A percentile compares a stretch with the other conserved stretches of the same genome.
These are phyloP conservation scores for Neosilurus hyrtlii DNA, from an alignment of 2,797 vertebrate species.

Conservation along the genomic window DNA sequence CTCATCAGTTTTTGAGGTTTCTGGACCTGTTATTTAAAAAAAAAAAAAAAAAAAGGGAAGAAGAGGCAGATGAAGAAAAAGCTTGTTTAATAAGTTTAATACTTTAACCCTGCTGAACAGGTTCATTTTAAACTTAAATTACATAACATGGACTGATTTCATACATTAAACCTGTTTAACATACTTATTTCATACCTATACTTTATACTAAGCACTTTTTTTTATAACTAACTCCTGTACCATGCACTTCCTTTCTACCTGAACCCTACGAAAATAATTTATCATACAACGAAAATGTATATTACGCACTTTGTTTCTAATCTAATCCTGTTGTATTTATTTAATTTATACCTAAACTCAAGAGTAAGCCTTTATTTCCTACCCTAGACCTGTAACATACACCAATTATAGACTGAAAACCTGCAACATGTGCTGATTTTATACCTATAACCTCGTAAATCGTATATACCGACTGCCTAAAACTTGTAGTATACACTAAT, in stretches of 20 bases:
- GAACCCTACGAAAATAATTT: neutral
- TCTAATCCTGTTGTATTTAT: neutral
- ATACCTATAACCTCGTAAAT: neutral
- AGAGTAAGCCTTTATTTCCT: too few species aligned
- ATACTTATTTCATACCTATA: neutral
- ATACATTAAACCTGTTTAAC: neutral
- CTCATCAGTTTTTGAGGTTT: neutral
- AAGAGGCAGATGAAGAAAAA: too few species aligned
- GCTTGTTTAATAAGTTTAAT: neutral
- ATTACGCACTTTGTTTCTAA: too few species aligned
- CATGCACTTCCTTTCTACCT: neutral
- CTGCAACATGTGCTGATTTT: neutral
- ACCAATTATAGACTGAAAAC: neutral
- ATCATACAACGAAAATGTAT: neutral
- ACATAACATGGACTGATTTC: neutral
- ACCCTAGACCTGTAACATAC: neutral
- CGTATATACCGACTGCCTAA: neutral
- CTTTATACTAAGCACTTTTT: neutral
- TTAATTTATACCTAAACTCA: neutral
- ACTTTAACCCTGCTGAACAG: neutral
- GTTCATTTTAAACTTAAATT: neutral
- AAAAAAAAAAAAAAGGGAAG: neutral
- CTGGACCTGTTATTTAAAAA: neutral
- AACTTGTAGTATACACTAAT: neutral
- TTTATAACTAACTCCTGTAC: neutral